Conservation (phyloP, 2,888 invertebrate species). For the Hoplodrina blanda region DNA sequence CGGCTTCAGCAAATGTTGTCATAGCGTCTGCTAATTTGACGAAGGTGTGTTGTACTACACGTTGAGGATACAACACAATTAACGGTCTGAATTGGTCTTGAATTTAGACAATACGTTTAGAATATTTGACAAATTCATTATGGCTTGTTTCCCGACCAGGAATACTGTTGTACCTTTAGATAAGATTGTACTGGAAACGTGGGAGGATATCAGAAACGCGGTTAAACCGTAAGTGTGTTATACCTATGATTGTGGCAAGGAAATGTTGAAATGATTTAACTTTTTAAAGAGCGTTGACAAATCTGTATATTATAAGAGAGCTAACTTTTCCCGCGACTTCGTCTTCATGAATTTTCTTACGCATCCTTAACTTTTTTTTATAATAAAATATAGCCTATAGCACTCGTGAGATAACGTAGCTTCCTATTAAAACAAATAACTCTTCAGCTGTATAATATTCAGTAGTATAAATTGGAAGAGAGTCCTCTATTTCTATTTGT, state of each 20-base stretch:
- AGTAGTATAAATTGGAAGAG: not conserved
- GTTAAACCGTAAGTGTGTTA: no score
- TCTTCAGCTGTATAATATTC: no score
- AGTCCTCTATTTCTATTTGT: constrained; percentile 10
- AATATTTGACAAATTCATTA: constrained; percentile 45
- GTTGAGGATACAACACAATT: constrained; percentile 35
- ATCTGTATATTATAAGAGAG: not conserved
- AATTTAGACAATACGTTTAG: constrained; percentile 4
- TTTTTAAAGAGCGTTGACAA: constrained; percentile 7
- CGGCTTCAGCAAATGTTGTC: constrained; percentile 76
- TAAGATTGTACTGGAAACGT: constrained; percentile 12
- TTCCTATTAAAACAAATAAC: no score
- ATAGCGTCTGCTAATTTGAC: constrained; percentile 75
- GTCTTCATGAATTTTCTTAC: no score
- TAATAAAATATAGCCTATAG: no score
- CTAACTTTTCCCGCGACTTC: no score
- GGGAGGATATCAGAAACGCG: not conserved
- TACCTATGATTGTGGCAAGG: not conserved
- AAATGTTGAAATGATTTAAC: not conserved
- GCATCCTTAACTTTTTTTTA: no score
- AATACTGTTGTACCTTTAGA: not conserved
- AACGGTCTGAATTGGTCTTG: constrained; percentile 38
- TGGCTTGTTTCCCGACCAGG: constrained; percentile 7
- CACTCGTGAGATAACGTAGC: no score
- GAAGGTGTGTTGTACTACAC: constrained; percentile 53